Conservation (phyloP, 2,888 invertebrate species). For the Drosophila neutralis region DNA sequence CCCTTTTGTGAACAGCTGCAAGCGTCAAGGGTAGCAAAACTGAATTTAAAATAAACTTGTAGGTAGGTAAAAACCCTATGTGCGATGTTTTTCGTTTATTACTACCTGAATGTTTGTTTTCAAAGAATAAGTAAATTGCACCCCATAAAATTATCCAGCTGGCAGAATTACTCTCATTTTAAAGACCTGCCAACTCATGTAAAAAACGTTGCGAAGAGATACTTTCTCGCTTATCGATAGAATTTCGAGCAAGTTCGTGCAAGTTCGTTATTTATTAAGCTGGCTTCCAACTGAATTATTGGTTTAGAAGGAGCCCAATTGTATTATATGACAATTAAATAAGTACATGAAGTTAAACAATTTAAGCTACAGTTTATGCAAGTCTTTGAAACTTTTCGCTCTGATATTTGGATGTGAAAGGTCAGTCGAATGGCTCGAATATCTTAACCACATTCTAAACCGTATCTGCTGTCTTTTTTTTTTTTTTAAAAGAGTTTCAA, state of each 20-base stretch:
- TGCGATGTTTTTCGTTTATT: background rate
- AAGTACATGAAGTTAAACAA: background rate
- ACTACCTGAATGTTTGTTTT: constrained; percentile 18
- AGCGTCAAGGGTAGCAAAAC: background rate
- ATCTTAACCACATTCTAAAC: background rate
- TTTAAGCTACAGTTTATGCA: background rate
- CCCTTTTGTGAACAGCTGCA: constrained; percentile 10
- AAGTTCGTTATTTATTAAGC: background rate
- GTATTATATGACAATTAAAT: background rate
- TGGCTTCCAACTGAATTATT: background rate
- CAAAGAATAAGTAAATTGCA: constrained; percentile 23
- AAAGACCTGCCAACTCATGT: constrained; percentile 40
- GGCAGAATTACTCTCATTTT: constrained; percentile 3
- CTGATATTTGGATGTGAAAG: background rate
- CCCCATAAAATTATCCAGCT: constrained; percentile 16
- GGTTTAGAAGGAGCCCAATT: background rate
- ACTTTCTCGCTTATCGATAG: background rate
- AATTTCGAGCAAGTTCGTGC: background rate
- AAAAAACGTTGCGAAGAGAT: background rate
- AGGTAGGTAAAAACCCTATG: background rate
- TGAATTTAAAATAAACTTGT: background rate
- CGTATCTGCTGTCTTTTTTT: background rate
- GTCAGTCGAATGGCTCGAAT: background rate
- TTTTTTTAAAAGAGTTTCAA: background rate
- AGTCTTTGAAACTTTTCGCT: background rate